Evolutionary conservation across 2,113 vertebrate species (phyloP), one percentile per base, ranked within the genome.

Genomic region (Anolis carolinensis): DNA sequence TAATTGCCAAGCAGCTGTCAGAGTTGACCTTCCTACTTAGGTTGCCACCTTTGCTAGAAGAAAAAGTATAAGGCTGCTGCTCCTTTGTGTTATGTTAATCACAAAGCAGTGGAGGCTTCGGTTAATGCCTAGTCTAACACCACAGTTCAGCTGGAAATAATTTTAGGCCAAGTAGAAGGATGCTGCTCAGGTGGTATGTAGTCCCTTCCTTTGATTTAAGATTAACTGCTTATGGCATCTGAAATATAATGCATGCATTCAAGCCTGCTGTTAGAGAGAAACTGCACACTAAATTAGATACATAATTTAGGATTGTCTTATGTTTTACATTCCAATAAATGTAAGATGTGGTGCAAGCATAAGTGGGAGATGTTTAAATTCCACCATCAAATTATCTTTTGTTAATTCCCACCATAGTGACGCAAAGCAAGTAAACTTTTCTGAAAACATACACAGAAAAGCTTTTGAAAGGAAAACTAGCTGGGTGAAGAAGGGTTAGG

Each of bases 1-100:
- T 81, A 75, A 86, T 75, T 86, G 81, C 48, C 16, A 75, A 81
- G 25, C 85, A 75, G 48, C 71, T 67, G 72, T 30, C 71, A 74
- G 67, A 75, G 71, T 63, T 25, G 44, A 81, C 85, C 79, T 86
- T 86, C 72, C 71, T 67, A 52, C 27, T 34, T 67, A 81, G 71
- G 79, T 48, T 74, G 79, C 59, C 79, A 81, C n/a, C 44, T 81
- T 39, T 75, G 27, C 70, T 68, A 79, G n/a, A 52, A 36, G 65
- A 83, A 3, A 14, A 65, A 52, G 23, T 79, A 81, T 79, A 74
- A 80, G 21, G 18, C 34, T 67, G 13, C 63, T 65, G 79, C 70
- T 74, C 59, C 74, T 86, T 75, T 75, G 36, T 59, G 36, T 65
- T 44, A 74, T 81, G 30, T 52, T 63, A 81, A 81, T 62, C n/a